Conservation (phyloP, 92 coral and sea anemone species). For the Pocillopora grandis region DNA sequence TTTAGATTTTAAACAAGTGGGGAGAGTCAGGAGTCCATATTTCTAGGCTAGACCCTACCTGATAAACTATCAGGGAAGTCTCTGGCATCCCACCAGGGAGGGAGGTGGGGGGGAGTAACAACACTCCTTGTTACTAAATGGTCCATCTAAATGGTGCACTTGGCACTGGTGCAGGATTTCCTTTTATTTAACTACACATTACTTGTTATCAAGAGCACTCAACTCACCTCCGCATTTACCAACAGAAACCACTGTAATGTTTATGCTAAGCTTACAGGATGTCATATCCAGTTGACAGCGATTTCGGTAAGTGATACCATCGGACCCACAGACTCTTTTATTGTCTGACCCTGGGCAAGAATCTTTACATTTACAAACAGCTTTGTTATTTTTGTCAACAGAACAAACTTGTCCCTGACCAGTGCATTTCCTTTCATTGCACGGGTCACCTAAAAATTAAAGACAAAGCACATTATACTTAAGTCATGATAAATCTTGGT, state of each 20-base stretch:
- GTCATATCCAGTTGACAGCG: conserved; percentile 85
- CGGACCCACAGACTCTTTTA: conserved; percentile 80
- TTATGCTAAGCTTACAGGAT: conserved; percentile 75
- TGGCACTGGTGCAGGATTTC: no score
- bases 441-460: conserved; percentile 45
- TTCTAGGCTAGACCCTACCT: no score
- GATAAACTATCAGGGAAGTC: no score
- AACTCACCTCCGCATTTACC: conserved; percentile 69
- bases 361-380: conserved; percentile 70
- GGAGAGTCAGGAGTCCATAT: no score
- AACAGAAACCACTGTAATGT: conserved; percentile 57
- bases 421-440: conserved; percentile 63
- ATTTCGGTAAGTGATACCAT: conserved; percentile 71
- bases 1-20: no score
- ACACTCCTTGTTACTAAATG: no score
- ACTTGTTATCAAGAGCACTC: no score
- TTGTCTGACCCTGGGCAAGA: conserved; percentile 51
- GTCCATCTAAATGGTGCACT: no score
- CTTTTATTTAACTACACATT: no score
- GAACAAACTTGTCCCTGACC: conserved; percentile 76
- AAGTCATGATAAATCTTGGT: not conserved
- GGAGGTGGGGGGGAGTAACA: no score
- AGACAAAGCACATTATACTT: not conserved
- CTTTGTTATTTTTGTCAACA: conserved; percentile 61
- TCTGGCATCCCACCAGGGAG: no score